Base-by-base conservation (phyloP, 1,140 invertebrate species). In the Listronotus oregonensis region DNA sequence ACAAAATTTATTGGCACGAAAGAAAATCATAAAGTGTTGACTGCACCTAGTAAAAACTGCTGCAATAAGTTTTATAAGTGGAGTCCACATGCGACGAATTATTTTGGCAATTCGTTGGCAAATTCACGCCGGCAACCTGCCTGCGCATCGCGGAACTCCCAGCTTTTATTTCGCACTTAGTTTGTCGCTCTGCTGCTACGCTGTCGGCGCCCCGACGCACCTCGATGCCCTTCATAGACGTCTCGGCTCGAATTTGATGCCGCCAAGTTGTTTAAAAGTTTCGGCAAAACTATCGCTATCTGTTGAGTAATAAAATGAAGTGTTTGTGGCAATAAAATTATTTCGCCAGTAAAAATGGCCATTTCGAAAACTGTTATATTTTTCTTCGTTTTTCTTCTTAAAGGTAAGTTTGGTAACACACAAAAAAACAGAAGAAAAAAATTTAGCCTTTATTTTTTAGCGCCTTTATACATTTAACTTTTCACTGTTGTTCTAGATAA, bases 181-280 rank as follows among this genome's bases (percentile, higher is more conserved):
- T 63, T 49, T 46, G 59, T 37, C 47, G 59, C 46, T 61, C 50
- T 18, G 42, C 43, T 58, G 32, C 42, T 27, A 46, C 17, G 50
- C 60, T 63, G 60, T 63, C 52, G 60, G 60, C 60, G 50, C 18
- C 60, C 32, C 50, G 60, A 63, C 49, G 60, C 50, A 46, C 39
- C 50, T 44, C 50, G 49, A 51, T 55, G 60, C 60, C 50, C 42
- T 18, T 46, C 47, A 62, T 62, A 51, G 49, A 62, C 59, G 46
- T 44, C 34, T 15, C 55, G 57, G 32, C 8, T 39, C 60, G 39
- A 55, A 39, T 63, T 47, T 55, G n/a, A 63, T 63, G 60, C 60
- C 60, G 60, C 60, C 42, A 63, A 63, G n/a, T 54, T 46, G 43
- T 54, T 63, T 63, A 39, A 54, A 63, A 54, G n/a, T 63, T 63